Base-by-base conservation (phyloP, 2,888 invertebrate species). In the Phyllotreta cruciferae region DNA sequence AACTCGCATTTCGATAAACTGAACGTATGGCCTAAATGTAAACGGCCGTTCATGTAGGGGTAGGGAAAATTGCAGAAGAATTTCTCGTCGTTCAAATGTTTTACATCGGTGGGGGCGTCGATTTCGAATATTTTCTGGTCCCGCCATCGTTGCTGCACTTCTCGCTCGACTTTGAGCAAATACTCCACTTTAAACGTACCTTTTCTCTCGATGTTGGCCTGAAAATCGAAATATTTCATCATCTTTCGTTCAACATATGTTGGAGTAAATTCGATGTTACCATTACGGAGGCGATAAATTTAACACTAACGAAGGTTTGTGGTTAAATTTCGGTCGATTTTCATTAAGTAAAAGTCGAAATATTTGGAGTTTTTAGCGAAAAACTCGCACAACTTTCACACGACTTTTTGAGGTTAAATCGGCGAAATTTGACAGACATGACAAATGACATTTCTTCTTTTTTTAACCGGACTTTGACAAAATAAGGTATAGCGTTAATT, bases 31-130 rank as follows among this genome's bases (percentile, higher is more conserved):
- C 99, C 99, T 70, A 99, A 84, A 86, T 99, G 99, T 58, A 99
- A 87, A 49, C 94, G 88, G 7, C 99, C 99, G 85, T 99, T 99
- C 98, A 99, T 99, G 78, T 99, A 99, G 0, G 99, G 99, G 82
- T 90, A 99, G 0, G 99, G 99, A 83, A 99, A 99, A 1, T 96
- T 96, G 38, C 91, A 92, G 71, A 97, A 84, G 79, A 92, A 98
- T 78, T 98, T 99, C 67, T 93, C 93, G 74, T 88, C 83, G 6
- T 79, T 77, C 10, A 82, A 80, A 73, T 85, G 85, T 64, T 82
- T 87, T 64, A 83, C 81, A 5, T 84, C 81, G 10, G 79, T 76
- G 0, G 92, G 91, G 1, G 94, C 95, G 84, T 98, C 90, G 56
- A 86, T 82, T 82, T 98, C 95, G 79, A 91, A 93, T 1, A 85